Percentiles rank a stretch among this genome's conserved stretches.
phyloP scores from a whole-genome alignment of 2,113 vertebrate species.

The Diphyllodes magnificus region DNA sequence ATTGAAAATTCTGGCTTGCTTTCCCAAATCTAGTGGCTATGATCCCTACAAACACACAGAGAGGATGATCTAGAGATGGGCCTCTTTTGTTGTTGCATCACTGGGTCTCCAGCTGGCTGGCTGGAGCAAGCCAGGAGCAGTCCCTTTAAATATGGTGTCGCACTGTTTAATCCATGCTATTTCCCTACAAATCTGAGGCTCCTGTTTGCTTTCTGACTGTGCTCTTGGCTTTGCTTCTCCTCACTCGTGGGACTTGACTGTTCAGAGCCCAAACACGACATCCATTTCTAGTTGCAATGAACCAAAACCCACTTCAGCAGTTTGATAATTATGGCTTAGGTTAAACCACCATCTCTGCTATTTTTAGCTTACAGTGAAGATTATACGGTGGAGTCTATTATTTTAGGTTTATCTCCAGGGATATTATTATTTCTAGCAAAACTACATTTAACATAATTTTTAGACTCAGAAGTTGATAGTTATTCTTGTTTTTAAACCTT shows the following conservation, averaged over 20 bases:
- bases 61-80: background rate
- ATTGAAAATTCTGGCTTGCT: background rate
- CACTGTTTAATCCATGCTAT: background rate
- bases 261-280: conserved; percentile 38
- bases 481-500: conserved; percentile 21
- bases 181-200: background rate
- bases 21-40: background rate
- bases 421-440: conserved; percentile 60
- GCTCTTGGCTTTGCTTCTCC: conserved; percentile 12
- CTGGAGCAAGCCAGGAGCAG: background rate
- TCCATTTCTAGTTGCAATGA: conserved; percentile 30
- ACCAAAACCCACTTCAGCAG: conserved; percentile 8
- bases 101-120: background rate
- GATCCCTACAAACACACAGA: background rate
- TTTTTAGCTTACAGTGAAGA: conserved; percentile 68
- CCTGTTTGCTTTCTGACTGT: conserved; percentile 31
- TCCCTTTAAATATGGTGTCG: background rate
- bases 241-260: background rate
- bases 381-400: conserved; percentile 52
- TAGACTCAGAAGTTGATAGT: background rate
- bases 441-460: conserved; percentile 16
- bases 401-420: conserved; percentile 67
- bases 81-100: background rate
- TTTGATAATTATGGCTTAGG: conserved; percentile 51
- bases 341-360: conserved; percentile 50